Evolutionary conservation across 2,797 vertebrate species (phyloP), one percentile per base, ranked within the genome.

Genomic region (Crocodylus rhombifer): DNA sequence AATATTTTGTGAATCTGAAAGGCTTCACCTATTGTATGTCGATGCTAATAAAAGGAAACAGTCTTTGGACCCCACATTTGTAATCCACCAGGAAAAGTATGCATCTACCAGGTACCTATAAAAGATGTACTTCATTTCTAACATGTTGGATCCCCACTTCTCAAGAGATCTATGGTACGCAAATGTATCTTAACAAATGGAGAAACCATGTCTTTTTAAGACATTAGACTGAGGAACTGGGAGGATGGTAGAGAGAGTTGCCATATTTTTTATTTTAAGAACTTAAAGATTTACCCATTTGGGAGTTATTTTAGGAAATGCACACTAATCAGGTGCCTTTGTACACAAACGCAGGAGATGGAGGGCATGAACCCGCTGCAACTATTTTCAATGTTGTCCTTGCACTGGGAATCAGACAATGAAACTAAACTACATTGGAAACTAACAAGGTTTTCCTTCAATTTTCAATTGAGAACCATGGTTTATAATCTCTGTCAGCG

Each of bases 11-110:
- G 80, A 74, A 88, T 36, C 42, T 64, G 60, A n/a, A 92, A 88
- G 25, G 57, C 33, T 87, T 56, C 61, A 65, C 69, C 84, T 7
- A 71, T 21, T 71, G 14, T 13, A 71, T 23, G 23, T 42, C 77
- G 65, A 92, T 91, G 78, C 21, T 14, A 42, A 90, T 91, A 64
- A 7, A 80, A 71, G 85, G 90, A 80, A 69, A 30, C 81, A 91
- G 84, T 16, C 58, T 42, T 4, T 2, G 51, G 91, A 89, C 92
- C 92, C 21, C 88, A 90, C 90, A 96, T 87, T 89, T 90, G 84
- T 94, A 89, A 85, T 30, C 92, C 89, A 92, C 26, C 5, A 64
- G 64, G 69, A 85, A 58, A 84, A 62, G 81, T 1, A 4, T 73
- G 77, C 62, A 82, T 61, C 60, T 89, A 57, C 77, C 42, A 10